Percentiles rank a stretch among this genome's conserved stretches.
These are phyloP conservation scores for Drosophila pseudoobscura DNA, from an alignment of 1,140 invertebrate genomes.

Conservation along the genomic window DNA sequence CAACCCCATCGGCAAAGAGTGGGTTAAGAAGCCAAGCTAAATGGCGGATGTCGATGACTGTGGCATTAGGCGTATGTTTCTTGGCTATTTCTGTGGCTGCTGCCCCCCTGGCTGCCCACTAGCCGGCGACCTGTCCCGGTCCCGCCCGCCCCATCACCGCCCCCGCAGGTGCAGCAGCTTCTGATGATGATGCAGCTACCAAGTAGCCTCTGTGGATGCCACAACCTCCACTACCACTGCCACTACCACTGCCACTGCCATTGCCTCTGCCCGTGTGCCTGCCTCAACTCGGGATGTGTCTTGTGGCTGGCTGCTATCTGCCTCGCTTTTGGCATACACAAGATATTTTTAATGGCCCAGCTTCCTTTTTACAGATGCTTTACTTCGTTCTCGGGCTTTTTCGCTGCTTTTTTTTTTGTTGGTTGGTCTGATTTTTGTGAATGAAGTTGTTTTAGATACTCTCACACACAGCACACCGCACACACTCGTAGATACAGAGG, in stretches of 20 bases:
- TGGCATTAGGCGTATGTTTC: slow-evolving; percentile 79
- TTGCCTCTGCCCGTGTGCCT: no score
- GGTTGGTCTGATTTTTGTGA: slow-evolving; percentile 77
- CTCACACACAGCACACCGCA: slow-evolving; percentile 3
- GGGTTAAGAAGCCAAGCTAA: slow-evolving; percentile 67
- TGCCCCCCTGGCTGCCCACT: slow-evolving; percentile 13
- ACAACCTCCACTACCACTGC: background rate
- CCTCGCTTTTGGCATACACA: slow-evolving; percentile 69
- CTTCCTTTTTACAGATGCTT: slow-evolving; percentile 65
- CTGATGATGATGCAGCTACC: slow-evolving; percentile 35
- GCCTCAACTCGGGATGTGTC: slow-evolving; percentile 22
- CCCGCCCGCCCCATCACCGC: slow-evolving; percentile 40
- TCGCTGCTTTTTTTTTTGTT: slow-evolving; percentile 8
- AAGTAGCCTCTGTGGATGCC: slow-evolving; percentile 29
- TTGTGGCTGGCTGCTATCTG: slow-evolving; percentile 60
- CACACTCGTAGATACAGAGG: slow-evolving; percentile 26
- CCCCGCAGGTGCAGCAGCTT: slow-evolving; percentile 53
- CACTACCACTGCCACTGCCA: no score
- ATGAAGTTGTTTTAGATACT: slow-evolving; percentile 74
- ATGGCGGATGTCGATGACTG: slow-evolving; percentile 78
- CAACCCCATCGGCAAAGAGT: background rate
- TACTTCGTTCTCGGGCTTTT: slow-evolving; percentile 27
- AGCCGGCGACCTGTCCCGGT: slow-evolving; percentile 21
- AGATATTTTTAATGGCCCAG: slow-evolving; percentile 81
- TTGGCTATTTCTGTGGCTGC: slow-evolving; percentile 49